Evolutionary conservation across 2,113 vertebrate species (phyloP).

Genomic region (Orthonyx spaldingii): DNA sequence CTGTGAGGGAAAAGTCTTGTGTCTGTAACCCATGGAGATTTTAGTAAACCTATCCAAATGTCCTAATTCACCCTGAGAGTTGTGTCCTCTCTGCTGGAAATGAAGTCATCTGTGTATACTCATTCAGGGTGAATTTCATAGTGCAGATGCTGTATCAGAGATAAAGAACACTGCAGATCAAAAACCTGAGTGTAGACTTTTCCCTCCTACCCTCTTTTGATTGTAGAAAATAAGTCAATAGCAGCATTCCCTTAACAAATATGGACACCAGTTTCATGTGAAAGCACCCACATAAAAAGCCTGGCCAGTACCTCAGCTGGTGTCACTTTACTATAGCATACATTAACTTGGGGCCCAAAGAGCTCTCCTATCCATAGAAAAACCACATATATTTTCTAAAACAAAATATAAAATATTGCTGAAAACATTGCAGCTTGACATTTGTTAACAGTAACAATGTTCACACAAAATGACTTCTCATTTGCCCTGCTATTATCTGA

Average conservation of each 20-base stretch:
- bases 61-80: neutral
- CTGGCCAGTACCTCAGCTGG: neutral
- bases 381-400: neutral
- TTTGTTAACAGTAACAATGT: neutral
- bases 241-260: neutral
- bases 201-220: neutral
- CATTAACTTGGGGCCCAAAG: neutral
- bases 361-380: neutral
- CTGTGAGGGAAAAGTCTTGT: neutral
- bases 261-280: neutral
- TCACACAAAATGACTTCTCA: neutral
- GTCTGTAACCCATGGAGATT: neutral
- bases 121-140: neutral
- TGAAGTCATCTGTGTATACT: neutral
- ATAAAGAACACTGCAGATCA: neutral
- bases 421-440: neutral
- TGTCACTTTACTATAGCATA: neutral
- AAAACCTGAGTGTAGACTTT: neutral
- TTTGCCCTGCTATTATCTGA: neutral
- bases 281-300: neutral
- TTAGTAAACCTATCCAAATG: neutral
- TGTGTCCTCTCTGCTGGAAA: neutral
- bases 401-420: slow-evolving; percentile 1
- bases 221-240: neutral
- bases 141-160: neutral